Evolutionary conservation across 2,888 invertebrate species (phyloP).

Genomic region (Prosopocoilus inquinatus): DNA sequence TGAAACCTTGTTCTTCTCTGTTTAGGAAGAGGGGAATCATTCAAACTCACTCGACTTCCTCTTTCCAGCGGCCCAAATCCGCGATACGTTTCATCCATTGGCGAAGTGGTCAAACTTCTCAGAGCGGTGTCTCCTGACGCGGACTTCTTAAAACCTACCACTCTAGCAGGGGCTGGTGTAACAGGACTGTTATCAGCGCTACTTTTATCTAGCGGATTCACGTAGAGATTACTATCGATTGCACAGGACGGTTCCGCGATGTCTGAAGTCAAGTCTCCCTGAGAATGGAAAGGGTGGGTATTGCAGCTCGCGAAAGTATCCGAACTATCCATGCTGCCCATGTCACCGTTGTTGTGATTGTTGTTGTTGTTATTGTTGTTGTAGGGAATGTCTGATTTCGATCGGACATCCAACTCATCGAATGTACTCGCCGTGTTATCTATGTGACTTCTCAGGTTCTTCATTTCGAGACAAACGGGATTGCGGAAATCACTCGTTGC

Average conservation of each 20-base stretch:
- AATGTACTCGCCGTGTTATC: conserved; percentile 30
- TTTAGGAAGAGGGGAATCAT: conserved; percentile 70
- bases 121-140: conserved; percentile 75
- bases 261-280: conserved; percentile 57
- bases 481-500: conserved; percentile 81
- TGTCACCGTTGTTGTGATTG: conserved; percentile 50
- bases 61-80: conserved; percentile 52
- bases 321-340: conserved; percentile 70
- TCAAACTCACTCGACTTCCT: conserved; percentile 59
- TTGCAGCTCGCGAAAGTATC: conserved; percentile 97
- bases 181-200: conserved; percentile 49
- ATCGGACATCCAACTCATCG: conserved; percentile 29
- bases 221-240: conserved; percentile 78
- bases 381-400: conserved; percentile 23
- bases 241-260: conserved; percentile 47
- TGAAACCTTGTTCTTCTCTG: conserved; percentile 85
- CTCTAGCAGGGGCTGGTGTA: conserved; percentile 47
- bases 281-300: conserved; percentile 91
- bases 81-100: conserved; percentile 56
- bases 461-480: conserved; percentile 80
- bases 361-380: conserved; percentile 35
- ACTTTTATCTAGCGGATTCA: conserved; percentile 77
- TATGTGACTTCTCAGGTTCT: conserved; percentile 60
- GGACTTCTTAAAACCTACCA: conserved; percentile 69
- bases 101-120: conserved; percentile 63